Conservation (phyloP, 1,140 invertebrate species). For the Ephestia elutella region DNA sequence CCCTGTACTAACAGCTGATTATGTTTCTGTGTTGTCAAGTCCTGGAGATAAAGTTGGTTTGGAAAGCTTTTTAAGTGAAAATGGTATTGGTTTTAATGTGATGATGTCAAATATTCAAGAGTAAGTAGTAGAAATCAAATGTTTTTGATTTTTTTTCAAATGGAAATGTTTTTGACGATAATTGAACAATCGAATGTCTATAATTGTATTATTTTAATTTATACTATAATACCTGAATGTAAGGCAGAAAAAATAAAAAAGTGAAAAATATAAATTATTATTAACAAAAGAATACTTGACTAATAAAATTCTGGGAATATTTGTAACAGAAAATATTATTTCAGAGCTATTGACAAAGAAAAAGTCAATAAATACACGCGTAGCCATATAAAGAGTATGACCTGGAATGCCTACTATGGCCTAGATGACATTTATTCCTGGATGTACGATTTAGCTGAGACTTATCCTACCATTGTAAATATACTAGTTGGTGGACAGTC, state of each 20-base stretch:
- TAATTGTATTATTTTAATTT: too few relatives aligned
- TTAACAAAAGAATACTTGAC: too few relatives aligned
- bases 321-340: conserved; percentile 11
- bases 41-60: conserved; percentile 41
- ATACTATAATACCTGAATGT: too few relatives aligned
- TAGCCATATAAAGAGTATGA: conserved; percentile 40
- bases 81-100: conserved; percentile 39
- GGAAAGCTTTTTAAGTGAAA: conserved; percentile 31
- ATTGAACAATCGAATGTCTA: too few relatives aligned
- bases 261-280: too few relatives aligned
- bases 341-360: conserved; percentile 51
- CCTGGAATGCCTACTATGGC: conserved; percentile 74
- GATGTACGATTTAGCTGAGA: conserved; percentile 61
- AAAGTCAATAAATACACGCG: conserved; percentile 32
- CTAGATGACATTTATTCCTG: conserved; percentile 56
- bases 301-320: too few relatives aligned
- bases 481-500: conserved; percentile 71
- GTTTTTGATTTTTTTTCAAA: too few relatives aligned
- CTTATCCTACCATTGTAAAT: conserved; percentile 64
- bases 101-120: conserved; percentile 51
- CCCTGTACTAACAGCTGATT: conserved; percentile 28
- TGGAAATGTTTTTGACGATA: too few relatives aligned
- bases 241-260: too few relatives aligned
- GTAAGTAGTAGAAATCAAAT: conserved; percentile 46
- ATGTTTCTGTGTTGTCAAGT: conserved; percentile 44